Evolutionary conservation across 2,113 vertebrate genomes (phyloP).

Genomic region (Aix galericulata): DNA sequence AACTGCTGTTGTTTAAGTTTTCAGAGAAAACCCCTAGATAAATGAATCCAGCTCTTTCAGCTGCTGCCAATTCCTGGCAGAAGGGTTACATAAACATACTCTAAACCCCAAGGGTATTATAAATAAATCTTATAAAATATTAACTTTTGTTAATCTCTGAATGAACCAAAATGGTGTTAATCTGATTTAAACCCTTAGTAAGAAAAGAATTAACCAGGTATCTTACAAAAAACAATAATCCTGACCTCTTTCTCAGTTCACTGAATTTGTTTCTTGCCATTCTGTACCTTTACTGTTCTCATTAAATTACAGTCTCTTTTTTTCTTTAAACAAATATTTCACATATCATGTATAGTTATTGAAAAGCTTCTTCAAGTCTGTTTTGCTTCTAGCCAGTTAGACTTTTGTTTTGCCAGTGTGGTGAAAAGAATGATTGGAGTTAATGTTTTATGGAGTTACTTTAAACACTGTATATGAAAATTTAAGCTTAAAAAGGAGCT

Average conservation of each 20-base stretch:
- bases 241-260: neutral
- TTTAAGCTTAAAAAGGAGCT: neutral
- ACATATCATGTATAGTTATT: neutral
- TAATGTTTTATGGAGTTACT: neutral
- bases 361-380: conserved; percentile 14
- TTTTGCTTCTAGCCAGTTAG: neutral
- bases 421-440: neutral
- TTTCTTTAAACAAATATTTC: neutral
- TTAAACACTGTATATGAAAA: neutral
- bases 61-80: conserved; percentile 55
- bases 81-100: conserved; percentile 67
- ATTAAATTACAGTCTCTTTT: neutral
- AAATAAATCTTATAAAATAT: conserved; percentile 66
- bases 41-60: conserved; percentile 65
- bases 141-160: conserved; percentile 33
- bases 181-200: conserved; percentile 28
- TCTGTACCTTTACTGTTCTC: neutral
- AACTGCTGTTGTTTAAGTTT: conserved; percentile 60
- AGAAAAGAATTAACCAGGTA: conserved; percentile 3
- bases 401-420: neutral
- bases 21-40: conserved; percentile 61
- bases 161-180: conserved; percentile 32
- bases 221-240: neutral
- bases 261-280: conserved; percentile 7
- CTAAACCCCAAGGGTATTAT: conserved; percentile 60